Evolutionary conservation across 2,113 vertebrate species (phyloP).

Genomic region (Rutilus rutilus): DNA sequence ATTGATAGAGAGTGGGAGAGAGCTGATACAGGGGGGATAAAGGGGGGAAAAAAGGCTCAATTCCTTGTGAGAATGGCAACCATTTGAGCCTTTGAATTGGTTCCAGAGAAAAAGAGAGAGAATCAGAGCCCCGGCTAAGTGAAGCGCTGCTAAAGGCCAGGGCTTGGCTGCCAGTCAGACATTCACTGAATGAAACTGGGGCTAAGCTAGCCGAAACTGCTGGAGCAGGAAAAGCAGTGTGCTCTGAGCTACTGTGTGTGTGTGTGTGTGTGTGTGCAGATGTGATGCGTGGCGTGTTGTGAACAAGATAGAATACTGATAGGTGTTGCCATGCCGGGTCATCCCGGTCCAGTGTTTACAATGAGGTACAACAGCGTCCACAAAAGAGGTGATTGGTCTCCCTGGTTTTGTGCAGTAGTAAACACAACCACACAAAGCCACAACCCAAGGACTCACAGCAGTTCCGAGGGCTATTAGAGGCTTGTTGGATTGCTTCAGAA

Average conservation of each 20-base stretch:
- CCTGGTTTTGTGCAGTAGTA: constrained; percentile 16
- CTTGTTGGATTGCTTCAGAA: constrained; percentile 65
- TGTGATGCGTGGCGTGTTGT: not conserved
- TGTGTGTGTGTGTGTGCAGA: not conserved
- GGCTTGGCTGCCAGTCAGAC: constrained; percentile 62
- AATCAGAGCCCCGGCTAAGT: constrained; percentile 66
- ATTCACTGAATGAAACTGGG: constrained; percentile 66
- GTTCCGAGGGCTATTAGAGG: constrained; percentile 52
- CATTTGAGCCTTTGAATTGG: constrained; percentile 69
- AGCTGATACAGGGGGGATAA: constrained; percentile 19
- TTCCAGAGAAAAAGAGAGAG: constrained; percentile 70
- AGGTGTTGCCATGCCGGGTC: constrained; percentile 51
- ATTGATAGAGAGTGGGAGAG: constrained; percentile 8
- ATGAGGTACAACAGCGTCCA: not conserved
- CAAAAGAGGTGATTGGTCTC: constrained; percentile 34
- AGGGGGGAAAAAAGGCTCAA: constrained; percentile 64
- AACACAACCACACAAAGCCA: constrained; percentile 19
- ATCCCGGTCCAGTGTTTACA: constrained; percentile 56
- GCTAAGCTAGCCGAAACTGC: constrained; percentile 59
- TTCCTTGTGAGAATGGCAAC: constrained; percentile 70
- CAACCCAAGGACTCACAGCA: not conserved
- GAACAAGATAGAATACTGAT: constrained; percentile 42
- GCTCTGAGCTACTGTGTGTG: not conserved
- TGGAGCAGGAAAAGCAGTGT: constrained; percentile 8
- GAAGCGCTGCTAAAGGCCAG: constrained; percentile 70